Evolutionary conservation across 2,888 invertebrate genomes (phyloP).

Genomic region (Neria commutata): DNA sequence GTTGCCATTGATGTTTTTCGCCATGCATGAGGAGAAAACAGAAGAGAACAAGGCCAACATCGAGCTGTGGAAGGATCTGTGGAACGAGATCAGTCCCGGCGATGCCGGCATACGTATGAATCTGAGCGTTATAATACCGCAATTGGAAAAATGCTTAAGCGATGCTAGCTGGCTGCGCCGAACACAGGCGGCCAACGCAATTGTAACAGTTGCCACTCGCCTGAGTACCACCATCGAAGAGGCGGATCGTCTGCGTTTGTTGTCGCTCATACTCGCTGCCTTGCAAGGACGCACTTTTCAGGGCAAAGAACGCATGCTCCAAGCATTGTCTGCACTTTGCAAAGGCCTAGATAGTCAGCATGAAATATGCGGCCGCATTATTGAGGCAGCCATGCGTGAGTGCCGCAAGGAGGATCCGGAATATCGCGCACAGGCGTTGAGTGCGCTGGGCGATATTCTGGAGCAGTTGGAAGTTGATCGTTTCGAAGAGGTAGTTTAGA

Average conservation of each 20-base stretch:
- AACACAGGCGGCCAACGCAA: conserved; percentile 83
- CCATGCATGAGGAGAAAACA: conserved; percentile 83
- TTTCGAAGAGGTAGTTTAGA: conserved; percentile 71
- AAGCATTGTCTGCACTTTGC: conserved; percentile 79
- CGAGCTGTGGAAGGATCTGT: conserved; percentile 84
- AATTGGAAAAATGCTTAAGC: conserved; percentile 74
- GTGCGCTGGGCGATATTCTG: conserved; percentile 76
- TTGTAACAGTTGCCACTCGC: conserved; percentile 78
- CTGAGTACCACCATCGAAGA: conserved; percentile 70
- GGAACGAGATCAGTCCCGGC: conserved; percentile 89
- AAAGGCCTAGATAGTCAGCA: conserved; percentile 64
- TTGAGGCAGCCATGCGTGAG: conserved; percentile 79
- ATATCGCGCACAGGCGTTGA: conserved; percentile 77
- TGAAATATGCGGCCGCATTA: conserved; percentile 63
- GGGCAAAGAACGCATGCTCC: conserved; percentile 83
- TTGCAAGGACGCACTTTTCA: conserved; percentile 85
- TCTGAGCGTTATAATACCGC: conserved; percentile 72
- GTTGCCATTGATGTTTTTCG: conserved; percentile 85
- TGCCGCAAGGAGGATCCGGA: conserved; percentile 78
- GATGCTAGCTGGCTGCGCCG: conserved; percentile 89
- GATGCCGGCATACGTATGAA: conserved; percentile 83
- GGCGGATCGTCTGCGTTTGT: conserved; percentile 69
- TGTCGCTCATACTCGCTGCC: conserved; percentile 72
- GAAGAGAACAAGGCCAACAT: conserved; percentile 68
- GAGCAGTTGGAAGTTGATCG: conserved; percentile 74